phyloP scores from a whole-genome alignment of 2,113 vertebrate genomes.

The Notarius lentiginosus region DNA sequence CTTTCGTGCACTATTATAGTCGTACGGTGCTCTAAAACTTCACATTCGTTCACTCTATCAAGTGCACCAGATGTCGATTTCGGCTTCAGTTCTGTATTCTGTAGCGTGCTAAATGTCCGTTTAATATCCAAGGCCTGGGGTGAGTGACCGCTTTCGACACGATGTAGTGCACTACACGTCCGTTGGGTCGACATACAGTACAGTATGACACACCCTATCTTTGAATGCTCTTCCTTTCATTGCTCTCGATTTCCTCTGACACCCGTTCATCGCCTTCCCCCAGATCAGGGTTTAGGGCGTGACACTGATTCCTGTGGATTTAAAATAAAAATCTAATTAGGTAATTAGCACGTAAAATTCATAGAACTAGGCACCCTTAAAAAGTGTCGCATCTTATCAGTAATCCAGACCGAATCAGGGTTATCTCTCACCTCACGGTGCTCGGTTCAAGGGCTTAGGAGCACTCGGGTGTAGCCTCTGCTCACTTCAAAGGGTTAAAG shows the following conservation, averaged over 20 bases:
- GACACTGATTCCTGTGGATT: constrained; percentile 43
- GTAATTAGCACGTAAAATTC: constrained; percentile 49
- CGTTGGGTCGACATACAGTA: neutral
- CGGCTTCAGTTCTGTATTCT: neutral
- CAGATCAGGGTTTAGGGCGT: constrained; percentile 37
- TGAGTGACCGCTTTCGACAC: neutral
- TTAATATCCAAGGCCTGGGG: neutral
- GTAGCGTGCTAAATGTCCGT: neutral
- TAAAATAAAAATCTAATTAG: constrained; percentile 47
- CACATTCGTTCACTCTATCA: neutral
- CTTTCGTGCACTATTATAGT: neutral
- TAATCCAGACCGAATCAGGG: neutral
- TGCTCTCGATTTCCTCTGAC: neutral
- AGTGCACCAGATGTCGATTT: neutral
- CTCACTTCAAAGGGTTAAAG: constrained; percentile 71
- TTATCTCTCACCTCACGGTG: constrained; percentile 27
- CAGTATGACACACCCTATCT: neutral
- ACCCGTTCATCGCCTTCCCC: constrained; percentile 50
- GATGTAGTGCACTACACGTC: neutral
- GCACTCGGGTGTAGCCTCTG: constrained; percentile 43
- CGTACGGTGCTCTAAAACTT: too few species aligned
- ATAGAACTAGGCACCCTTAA: neutral
- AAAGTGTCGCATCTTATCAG: neutral
- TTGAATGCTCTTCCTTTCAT: neutral
- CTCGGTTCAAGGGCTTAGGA: constrained; percentile 45